Evolutionary conservation across 2,888 invertebrate genomes (phyloP), one percentile per base, ranked within the genome.

Genomic region (Emmelina monodactyla): DNA sequence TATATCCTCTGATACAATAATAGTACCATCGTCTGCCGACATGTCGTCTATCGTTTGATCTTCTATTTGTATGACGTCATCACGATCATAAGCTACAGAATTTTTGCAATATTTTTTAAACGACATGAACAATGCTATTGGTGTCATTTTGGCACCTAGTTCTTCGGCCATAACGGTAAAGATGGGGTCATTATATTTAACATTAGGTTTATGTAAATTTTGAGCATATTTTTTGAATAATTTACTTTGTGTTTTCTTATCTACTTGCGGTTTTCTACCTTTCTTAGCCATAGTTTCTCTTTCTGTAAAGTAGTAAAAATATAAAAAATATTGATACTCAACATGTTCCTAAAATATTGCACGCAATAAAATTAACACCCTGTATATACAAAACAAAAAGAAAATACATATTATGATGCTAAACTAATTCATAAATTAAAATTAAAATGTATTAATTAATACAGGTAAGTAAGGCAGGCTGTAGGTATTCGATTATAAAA

Each of bases 131-230:
- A 19, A 19, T 6, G 19, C 19, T 19, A 19, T 19, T 19, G 19
- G 19, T 19, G 19, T 19, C 19, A 6, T 31, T 31, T 31, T 34
- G 33, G 14, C 33, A 16, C 14, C 13, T 14, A 33, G 22, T 28
- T 33, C 32, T 25, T 28, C 14, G 22, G 28, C 22, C 13, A 33
- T 33, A 16, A 11, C 3, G 25, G 28, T 14, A n/a, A 33, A 33
- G 22, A 33, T 33, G 16, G 31, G 16, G 15, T 31, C 31, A 31
- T 31, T 34, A 12, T 25, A 25, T 22, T 22, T 22, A 16, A 29
- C 19, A 19, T 6, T 19, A 19, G n/a, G n/a, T n/a, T n/a, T n/a
- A n/a, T n/a, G n/a, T n/a, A n/a, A n/a, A n/a, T n/a, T n/a, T n/a
- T n/a, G n/a, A n/a, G n/a, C n/a, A n/a, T n/a, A n/a, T n/a, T n/a